Evolutionary conservation across 2,797 vertebrate genomes (phyloP), one percentile per base, ranked within the genome.

Genomic region (Smutsia gigantea): DNA sequence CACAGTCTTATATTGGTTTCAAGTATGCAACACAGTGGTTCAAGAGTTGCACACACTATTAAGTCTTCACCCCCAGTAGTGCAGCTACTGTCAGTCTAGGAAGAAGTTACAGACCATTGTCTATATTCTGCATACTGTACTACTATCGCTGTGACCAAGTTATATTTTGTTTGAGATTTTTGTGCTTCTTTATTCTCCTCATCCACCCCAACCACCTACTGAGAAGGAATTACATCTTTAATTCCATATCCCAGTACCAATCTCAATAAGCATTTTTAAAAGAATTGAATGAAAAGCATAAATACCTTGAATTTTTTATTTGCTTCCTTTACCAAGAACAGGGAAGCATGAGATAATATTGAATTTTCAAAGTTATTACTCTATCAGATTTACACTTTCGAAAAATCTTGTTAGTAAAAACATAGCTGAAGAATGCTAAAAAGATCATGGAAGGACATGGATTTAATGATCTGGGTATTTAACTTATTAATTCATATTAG

Each of bases 301-400:
- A 55, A n/a, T 61, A 68, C 27, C 9, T 72, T 88, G 27, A 42
- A 66, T 71, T 86, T 93, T 78, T 8, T 14, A 81, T 53, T 79
- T 63, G 49, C 1, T 69, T 78, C 23, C 25, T 71, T 93, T 82
- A n/a, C 34, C 15, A 49, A 3, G 72, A 85, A 72, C 15, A 87
- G 34, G 39, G 57, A 92, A 61, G 12, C 9, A 31, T 55, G 13
- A 90, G 12, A 84, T 49, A 68, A 61, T n/a, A 17, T 82, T 78
- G 71, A 46, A 93, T 69, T 93, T 96, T 89, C 14, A 93, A 92
- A 95, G 37, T 72, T 68, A 25, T 71, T 34, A 37, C 59, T 71
- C 3, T 59, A 39, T 51, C 11, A 90, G 27, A 39, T 49, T 13
- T 53, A 71, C 18, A 74, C 15, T 64, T 85, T 85, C 68, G 15